Evolutionary conservation across 2,113 vertebrate species (phyloP), one percentile per base, ranked within the genome.

Genomic region (Syngnathus scovelli): DNA sequence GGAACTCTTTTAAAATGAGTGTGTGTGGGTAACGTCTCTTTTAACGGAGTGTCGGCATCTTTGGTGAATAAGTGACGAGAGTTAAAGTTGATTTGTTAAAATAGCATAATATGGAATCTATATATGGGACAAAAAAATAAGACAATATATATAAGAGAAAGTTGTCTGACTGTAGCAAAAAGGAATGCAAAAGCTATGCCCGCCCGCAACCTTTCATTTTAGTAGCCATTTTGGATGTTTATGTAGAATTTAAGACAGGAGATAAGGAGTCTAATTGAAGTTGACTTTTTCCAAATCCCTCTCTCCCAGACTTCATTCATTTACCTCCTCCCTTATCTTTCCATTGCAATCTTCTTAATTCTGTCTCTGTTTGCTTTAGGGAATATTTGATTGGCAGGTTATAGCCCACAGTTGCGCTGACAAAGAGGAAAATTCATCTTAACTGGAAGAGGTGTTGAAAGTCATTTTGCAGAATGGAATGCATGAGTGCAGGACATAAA

Each of bases 351-450:
- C 72, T 72, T 60, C 75, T 63, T 63, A 59, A 62, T 74, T 64
- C 71, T 48, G 21, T 67, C 18, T 71, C 48, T 66, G 48, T 83
- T 74, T 67, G 63, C 69, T 77, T 70, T 68, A 55, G 76, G 64
- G 36, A 69, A 61, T 71, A 61, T 76, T 75, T 80, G 76, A 85
- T 81, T 82, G 84, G 66, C 82, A 70, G 75, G 61, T 62, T 78
- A 23, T 74, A 81, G 74, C 33, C 68, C 39, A 5, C 74, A 69
- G 70, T 39, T 46, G 44, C 38, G 43, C 49, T 61, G 77, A 81
- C 74, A 74, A 59, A 80, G 76, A 70, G 55, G 43, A 72, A 80
- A 73, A 76, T 37, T 61, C 7, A 39, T 68, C 64, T 81, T 60
- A 76, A 67, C 78, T 64, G 68, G 44, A 48, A 64, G 64, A 36